These are phyloP conservation scores for Gambusia yucatana DNA, from an alignment of 2,797 vertebrate species.

Conservation along the genomic window DNA sequence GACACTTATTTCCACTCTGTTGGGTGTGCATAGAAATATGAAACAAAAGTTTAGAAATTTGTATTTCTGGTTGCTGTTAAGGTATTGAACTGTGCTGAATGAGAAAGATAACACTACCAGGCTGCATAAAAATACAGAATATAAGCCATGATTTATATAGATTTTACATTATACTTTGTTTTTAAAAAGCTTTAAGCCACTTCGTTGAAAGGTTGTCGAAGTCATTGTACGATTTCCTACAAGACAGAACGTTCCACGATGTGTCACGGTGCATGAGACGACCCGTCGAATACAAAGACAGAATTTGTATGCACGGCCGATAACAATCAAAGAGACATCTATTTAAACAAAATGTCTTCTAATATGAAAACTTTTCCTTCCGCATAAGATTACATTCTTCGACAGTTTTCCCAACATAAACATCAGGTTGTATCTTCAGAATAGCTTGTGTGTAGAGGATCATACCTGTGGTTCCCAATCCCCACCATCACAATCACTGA, in stretches of 20 bases:
- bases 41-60: background rate
- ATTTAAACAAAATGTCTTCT: conserved; percentile 41
- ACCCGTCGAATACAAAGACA: conserved; percentile 38
- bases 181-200: conserved; percentile 14
- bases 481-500: conserved; percentile 48
- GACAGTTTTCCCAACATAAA: conserved; percentile 57
- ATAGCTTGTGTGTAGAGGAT: conserved; percentile 55
- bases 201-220: conserved; percentile 19
- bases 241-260: conserved; percentile 46
- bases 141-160: conserved; percentile 12
- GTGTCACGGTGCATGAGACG: conserved; percentile 30
- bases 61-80: background rate
- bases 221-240: conserved; percentile 40
- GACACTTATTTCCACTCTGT: background rate
- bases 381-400: conserved; percentile 53
- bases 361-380: conserved; percentile 50
- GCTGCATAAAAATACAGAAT: background rate
- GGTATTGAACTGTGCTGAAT: background rate
- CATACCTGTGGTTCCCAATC: conserved; percentile 53
- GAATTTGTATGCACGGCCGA: conserved; percentile 42
- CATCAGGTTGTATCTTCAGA: conserved; percentile 70
- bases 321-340: conserved; percentile 52
- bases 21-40: background rate
- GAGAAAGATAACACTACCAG: background rate
- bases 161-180: conserved; percentile 17